A percentile compares a stretch with the other conserved stretches of the same genome.
Evolutionary conservation across 2,888 invertebrate genomes (phyloP).

Genomic region (Ctenicera cuprea): DNA sequence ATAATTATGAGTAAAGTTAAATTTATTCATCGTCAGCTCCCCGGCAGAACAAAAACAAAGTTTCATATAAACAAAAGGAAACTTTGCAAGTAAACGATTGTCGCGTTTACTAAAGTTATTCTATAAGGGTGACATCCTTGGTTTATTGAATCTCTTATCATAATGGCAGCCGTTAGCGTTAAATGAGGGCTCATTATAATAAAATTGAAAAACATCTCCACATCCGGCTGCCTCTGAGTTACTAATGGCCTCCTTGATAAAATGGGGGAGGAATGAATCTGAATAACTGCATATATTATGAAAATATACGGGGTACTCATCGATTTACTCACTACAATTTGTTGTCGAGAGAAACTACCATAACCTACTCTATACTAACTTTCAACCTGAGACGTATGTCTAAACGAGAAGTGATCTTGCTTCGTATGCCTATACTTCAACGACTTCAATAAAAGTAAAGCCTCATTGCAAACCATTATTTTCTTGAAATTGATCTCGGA

Average conservation of each 20-base stretch:
- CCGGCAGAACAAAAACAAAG: conserved; percentile 43
- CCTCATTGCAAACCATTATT: neutral
- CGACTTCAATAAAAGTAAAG: neutral
- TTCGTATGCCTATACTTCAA: neutral
- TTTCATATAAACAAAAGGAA: conserved; percentile 48
- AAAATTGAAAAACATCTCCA: conserved; percentile 67
- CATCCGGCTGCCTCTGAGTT: conserved; percentile 57
- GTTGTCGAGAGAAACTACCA: neutral
- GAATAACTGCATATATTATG: conserved; percentile 51
- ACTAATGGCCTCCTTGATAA: conserved; percentile 53
- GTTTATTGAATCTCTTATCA: conserved; percentile 68
- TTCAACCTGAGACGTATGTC: too few species aligned
- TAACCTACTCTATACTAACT: neutral
- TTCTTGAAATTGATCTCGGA: neutral
- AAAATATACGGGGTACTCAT: conserved; percentile 40
- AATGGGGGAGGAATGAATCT: conserved; percentile 50
- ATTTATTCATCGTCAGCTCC: conserved; percentile 34
- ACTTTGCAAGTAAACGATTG: conserved; percentile 50
- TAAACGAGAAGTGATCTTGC: neutral
- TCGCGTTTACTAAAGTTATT: conserved; percentile 53
- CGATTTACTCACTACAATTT: conserved; percentile 38
- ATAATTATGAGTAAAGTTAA: conserved; percentile 45
- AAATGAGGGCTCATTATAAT: conserved; percentile 68
- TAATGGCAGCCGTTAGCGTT: conserved; percentile 66
- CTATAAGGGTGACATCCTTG: conserved; percentile 56